Base-by-base conservation (phyloP, 2,888 invertebrate genomes). In the Hymenopus coronatus region DNA sequence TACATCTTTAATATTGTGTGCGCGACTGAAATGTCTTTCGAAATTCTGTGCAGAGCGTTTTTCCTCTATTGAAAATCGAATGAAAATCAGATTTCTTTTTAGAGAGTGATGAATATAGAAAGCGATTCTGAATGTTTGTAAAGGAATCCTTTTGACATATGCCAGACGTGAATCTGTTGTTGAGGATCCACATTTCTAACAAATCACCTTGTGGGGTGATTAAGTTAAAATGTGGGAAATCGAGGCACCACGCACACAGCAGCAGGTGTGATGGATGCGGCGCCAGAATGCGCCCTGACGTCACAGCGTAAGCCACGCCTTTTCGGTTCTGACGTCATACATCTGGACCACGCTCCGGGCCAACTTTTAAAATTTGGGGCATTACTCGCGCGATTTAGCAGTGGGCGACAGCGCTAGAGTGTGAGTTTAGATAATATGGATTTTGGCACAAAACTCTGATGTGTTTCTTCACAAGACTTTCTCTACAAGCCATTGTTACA, bases 241-340 rank as follows among this genome's bases (percentile, higher is more conserved):
- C 54, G 54, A 20, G 54, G 25, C 25, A 70, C 54, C 54, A 70
- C 54, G 54, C 54, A 70, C 54, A 1, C 40, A 40, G 40, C 40
- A 85, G 46, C 86, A 86, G 86, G 86, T 86, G 86, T 86, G 86
- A 86, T 81, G 40, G 54, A 86, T 86, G 86, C 86, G 86, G 86
- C 86, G 86, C 86, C 86, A 81, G 70, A 30, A 86, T 30, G 15
- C 54, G 27, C 15, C 25, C n/a, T 86, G 86, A 86, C 86, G 86
- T 86, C 86, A 86, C 81, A 86, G 7, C 2, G 15, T n/a, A 30
- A 86, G 30, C 28, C 86, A 27, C 54, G 70, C 70, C 86, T 30
- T 30, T 14, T n/a, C 81, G 28, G 27, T 6, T 20, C 81, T 86
- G 54, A 86, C 86, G 86, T 86, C 86, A 86, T 30, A 86, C 25